These are phyloP conservation scores for Elachura formosa DNA, from an alignment of 2,113 vertebrate genomes.

Conservation along the genomic window DNA sequence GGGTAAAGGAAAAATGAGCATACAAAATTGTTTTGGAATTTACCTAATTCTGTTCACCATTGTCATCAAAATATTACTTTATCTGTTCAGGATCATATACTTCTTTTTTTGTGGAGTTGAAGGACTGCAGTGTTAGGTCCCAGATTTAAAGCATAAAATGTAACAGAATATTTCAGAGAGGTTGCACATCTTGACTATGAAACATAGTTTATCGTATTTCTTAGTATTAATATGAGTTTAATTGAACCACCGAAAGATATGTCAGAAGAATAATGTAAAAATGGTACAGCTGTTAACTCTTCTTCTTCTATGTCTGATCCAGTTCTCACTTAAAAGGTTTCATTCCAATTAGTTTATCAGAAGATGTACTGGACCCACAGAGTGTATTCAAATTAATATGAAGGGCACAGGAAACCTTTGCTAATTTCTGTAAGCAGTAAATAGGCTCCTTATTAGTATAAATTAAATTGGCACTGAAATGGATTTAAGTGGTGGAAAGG, in stretches of 20 bases:
- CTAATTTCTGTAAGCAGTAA: neutral
- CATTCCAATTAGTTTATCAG: slow-evolving; percentile 10
- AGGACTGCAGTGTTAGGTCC: neutral
- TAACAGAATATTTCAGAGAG: neutral
- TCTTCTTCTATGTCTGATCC: neutral
- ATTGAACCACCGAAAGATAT: neutral
- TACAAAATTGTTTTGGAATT: neutral
- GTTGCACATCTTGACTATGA: neutral
- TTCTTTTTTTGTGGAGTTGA: neutral
- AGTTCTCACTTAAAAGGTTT: neutral
- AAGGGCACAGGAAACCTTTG: neutral
- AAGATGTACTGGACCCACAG: neutral
- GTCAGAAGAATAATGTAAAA: neutral
- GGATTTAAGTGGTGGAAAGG: neutral
- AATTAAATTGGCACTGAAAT: neutral
- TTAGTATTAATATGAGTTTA: neutral
- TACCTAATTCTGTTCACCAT: neutral
- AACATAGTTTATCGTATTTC: neutral
- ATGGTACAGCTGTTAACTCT: neutral
- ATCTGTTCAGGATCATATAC: neutral
- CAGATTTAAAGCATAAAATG: neutral
- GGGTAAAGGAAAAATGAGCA: neutral
- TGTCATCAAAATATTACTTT: neutral
- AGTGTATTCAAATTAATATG: neutral
- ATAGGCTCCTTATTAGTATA: neutral